phyloP scores from a whole-genome alignment of 2,888 invertebrate species.

The Philereme transversata region DNA sequence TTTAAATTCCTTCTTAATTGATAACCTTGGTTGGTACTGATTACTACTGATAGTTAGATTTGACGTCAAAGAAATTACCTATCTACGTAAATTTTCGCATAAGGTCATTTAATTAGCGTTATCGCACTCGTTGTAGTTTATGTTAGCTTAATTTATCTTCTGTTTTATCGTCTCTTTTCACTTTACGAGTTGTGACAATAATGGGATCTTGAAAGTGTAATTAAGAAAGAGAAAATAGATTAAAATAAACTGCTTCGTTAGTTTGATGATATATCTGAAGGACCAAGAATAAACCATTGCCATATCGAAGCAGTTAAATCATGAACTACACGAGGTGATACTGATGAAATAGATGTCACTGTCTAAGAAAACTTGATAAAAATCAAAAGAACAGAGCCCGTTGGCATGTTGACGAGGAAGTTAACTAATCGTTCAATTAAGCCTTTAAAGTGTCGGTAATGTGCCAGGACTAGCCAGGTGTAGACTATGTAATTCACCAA shows the following conservation, averaged over 20 bases:
- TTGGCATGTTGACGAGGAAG: conserved; percentile 8
- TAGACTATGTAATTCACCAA: conserved; percentile 1
- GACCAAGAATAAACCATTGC: no score
- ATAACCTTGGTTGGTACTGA: conserved; percentile 9
- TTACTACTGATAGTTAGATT: conserved; percentile 14
- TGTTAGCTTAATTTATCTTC: no score
- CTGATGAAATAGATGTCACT: neutral
- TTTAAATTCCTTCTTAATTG: conserved; percentile 20
- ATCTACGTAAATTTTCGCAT: conserved; percentile 20
- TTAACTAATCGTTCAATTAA: neutral
- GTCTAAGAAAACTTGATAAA: conserved; percentile 1
- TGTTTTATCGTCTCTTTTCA: no score
- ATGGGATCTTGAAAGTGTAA: no score
- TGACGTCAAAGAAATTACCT: conserved; percentile 26
- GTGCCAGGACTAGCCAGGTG: conserved; percentile 7
- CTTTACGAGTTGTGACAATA: no score
- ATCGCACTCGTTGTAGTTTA: conserved; percentile 3
- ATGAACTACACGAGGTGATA: neutral
- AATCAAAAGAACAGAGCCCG: neutral
- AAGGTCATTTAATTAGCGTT: conserved; percentile 20
- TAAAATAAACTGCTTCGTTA: no score
- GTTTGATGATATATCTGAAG: no score
- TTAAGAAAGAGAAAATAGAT: no score
- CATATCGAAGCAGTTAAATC: no score
- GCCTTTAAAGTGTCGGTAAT: conserved; percentile 1